Base-by-base conservation (phyloP, 2,888 invertebrate genomes). In the Chrysolina oricalcia region DNA sequence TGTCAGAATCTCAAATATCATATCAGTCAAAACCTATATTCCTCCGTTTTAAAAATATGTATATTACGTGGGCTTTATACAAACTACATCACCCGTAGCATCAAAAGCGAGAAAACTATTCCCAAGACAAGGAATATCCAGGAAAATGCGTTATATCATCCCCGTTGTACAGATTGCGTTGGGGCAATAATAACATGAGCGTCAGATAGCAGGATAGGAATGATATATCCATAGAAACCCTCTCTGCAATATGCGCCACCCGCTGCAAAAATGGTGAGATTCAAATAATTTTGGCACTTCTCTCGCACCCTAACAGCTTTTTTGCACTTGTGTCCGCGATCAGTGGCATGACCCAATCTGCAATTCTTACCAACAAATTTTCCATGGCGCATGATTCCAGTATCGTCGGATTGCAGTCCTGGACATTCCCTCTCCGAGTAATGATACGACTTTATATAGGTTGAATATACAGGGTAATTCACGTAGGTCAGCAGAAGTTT, bases 181-280 rank as follows among this genome's bases (percentile, higher is more conserved):
- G 82, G 83, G 83, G 84, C 84, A 84, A 85, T 85, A 86, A 85
- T 84, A 59, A 85, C 83, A 84, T 83, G 83, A 82, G 81, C 84
- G 85, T 84, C 84, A 84, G 85, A 85, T 83, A 84, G 83, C 75
- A 72, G 73, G 73, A 78, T 73, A 75, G 84, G 83, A 83, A 85
- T 86, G 86, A 86, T 86, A 86, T 85, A 85, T 85, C 84, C 83
- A 85, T 85, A 84, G 83, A 81, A 83, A 83, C 83, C 84, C 82
- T 84, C 81, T 81, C 83, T 79, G 83, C 84, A 86, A 86, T 85
- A 86, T 85, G 85, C 84, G 83, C 83, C 83, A 81, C 80, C 81
- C 83, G 84, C 82, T 83, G 82, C 84, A 86, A 85, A 85, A 85
- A 85, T 85, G 81, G 81, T 80, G 79, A 81, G 81, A 83, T 83